These are phyloP conservation scores for Adelosebastes latens DNA, from an alignment of 2,797 vertebrate genomes.

Conservation along the genomic window DNA sequence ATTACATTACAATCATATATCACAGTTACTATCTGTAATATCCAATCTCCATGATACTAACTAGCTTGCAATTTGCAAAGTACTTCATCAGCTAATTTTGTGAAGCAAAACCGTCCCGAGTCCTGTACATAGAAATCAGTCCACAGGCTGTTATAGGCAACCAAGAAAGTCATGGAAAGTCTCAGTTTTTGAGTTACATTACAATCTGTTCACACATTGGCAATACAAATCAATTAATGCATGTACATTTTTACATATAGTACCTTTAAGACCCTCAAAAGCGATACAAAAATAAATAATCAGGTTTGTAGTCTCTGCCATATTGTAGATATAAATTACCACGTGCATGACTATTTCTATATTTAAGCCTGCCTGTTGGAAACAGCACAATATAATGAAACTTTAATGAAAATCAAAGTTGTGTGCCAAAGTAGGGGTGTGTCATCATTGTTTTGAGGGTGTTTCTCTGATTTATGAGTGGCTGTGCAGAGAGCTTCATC, in stretches of 20 bases:
- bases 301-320: not conserved
- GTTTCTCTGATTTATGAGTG: slow-evolving; percentile 23
- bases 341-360: not conserved
- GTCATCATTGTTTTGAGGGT: not conserved
- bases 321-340: not conserved
- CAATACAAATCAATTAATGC: too few species aligned
- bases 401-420: not conserved
- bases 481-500: slow-evolving; percentile 14
- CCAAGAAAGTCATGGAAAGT: too few species aligned
- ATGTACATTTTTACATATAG: too few species aligned
- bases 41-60: too few species aligned
- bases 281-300: not conserved
- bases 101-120: rapidly evolving
- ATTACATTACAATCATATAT: too few species aligned
- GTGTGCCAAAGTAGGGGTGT: not conserved
- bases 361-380: not conserved
- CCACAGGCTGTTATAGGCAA: too few species aligned
- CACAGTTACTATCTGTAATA: too few species aligned
- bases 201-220: too few species aligned
- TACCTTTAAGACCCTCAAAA: not conserved
- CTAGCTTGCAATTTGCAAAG: too few species aligned
- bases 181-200: too few species aligned
- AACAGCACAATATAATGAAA: not conserved
- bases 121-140: too few species aligned
- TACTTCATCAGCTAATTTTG: too few species aligned